phyloP scores from a whole-genome alignment of 1,140 invertebrate genomes.

The Papilio machaon region DNA sequence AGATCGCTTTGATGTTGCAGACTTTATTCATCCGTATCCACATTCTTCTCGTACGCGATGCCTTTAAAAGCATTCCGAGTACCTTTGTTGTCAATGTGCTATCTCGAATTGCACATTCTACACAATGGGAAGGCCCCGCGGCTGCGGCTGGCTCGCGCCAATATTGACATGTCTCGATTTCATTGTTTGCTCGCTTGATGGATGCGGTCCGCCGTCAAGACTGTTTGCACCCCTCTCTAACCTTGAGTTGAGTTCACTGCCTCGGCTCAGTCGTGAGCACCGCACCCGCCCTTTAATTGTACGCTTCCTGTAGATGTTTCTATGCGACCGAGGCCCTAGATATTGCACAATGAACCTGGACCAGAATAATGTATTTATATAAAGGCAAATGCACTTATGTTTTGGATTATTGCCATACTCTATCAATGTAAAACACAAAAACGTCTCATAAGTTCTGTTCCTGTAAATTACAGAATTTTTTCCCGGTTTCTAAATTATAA shows the following conservation, averaged over 20 bases:
- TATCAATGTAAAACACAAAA: no score
- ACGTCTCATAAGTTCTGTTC: no score
- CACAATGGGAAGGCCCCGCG: background rate
- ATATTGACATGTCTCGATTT: conserved; percentile 66
- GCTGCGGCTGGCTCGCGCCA: conserved; percentile 43
- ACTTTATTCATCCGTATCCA: background rate
- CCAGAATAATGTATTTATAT: background rate
- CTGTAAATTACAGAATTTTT: no score
- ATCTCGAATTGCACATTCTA: conserved; percentile 28
- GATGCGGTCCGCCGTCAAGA: conserved; percentile 58
- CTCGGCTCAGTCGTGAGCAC: conserved; percentile 51
- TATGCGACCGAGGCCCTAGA: conserved; percentile 62
- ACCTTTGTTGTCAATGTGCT: conserved; percentile 26
- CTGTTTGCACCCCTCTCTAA: conserved; percentile 63
- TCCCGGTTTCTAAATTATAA: no score
- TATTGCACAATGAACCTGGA: conserved; percentile 54
- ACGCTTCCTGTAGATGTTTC: conserved; percentile 67
- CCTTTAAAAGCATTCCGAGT: conserved; percentile 2
- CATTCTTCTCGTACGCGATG: background rate
- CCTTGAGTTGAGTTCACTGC: conserved; percentile 69
- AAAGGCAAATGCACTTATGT: no score
- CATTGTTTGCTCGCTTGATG: conserved; percentile 69
- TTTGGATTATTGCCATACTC: no score
- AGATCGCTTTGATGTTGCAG: background rate
- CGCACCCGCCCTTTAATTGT: conserved; percentile 58